Percentiles rank a stretch among this genome's conserved stretches.
Conservation (phyloP, 1,140 invertebrate genomes). For the Bombus sylvicola region DNA sequence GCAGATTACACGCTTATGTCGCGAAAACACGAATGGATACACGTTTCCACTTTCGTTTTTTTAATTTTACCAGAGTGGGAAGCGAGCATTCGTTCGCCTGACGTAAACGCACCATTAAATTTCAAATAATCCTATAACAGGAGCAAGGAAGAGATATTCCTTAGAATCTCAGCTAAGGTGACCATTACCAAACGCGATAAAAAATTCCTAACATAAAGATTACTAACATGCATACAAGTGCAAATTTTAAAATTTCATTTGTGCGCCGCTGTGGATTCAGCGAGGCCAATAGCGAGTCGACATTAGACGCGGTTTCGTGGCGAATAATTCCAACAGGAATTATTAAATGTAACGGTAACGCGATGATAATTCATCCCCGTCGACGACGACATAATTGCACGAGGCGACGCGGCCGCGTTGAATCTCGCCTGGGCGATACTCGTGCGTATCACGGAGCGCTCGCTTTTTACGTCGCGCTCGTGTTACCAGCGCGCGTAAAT, state of each 20-base stretch:
- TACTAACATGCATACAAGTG: not conserved
- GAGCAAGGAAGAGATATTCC: too few relatives aligned
- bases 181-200: not conserved
- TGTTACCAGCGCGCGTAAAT: conserved; percentile 14
- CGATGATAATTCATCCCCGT: conserved; percentile 6
- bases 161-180: too few relatives aligned
- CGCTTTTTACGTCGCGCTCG: conserved; percentile 15
- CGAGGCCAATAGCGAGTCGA: not conserved
- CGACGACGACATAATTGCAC: conserved; percentile 25
- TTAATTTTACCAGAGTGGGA: too few relatives aligned
- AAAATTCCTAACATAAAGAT: not conserved
- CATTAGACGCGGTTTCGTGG: not conserved
- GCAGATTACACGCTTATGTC: too few relatives aligned
- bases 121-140: too few relatives aligned
- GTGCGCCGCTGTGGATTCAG: not conserved
- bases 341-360: not conserved
- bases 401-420: not conserved
- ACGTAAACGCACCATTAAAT: too few relatives aligned
- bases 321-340: not conserved
- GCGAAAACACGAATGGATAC: too few relatives aligned
- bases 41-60: too few relatives aligned
- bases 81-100: too few relatives aligned
- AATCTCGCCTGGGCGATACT: conserved; percentile 11
- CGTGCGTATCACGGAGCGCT: not conserved
- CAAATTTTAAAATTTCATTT: too few relatives aligned